Evolutionary conservation across 30 jellyfish, hydroid and myxozoan genomes (phyloP), one percentile per base, ranked within the genome.

Genomic region (Hydractinia symbiolongicarpus): DNA sequence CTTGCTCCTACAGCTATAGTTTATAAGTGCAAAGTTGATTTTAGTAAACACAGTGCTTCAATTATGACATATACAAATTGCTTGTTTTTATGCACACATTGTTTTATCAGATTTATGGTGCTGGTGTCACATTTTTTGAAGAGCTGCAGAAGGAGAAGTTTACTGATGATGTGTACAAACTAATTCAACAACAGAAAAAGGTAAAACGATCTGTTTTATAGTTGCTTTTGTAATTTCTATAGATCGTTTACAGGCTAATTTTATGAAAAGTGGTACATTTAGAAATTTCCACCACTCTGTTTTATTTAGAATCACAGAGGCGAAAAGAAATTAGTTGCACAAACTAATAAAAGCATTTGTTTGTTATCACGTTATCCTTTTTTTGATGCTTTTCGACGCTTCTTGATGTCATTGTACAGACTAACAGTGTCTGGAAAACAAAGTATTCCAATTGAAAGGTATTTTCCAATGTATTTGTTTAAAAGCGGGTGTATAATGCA

Each of bases 41-140:
- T 30, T 30, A 30, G 44, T 30, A 30, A 30, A 30, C 44, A 30
- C 44, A 30, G 44, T 30, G 44, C 44, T 30, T 30, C 2, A 0
- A 30, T 30, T 30, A 30, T 30, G 44, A 30, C 44, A 30, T 30
- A 30, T 30, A 30, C 44, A 30, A 30, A 30, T 30, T 30, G 44
- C 2, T 30, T 30, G 44, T 30, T 30, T 30, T 2, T 30, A 30
- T 30, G 44, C 44, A 30, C 44, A 30, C 44, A 30, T 30, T 30
- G 44, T 64, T 51, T 64, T 64, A 44, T 13, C 40, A 92, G 98
- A 92, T 92, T 7, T 92, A 84, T 66, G 98, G 96, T 7, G 98
- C 98, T 5, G 96, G 98, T 10, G 95, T 92, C 7, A 92, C 98
- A 52, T 92, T 92, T 73, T 92, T 92, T 79, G 98, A 92, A 86